phyloP scores from a whole-genome alignment of 2,888 invertebrate species.

The Melinaea menophilus region DNA sequence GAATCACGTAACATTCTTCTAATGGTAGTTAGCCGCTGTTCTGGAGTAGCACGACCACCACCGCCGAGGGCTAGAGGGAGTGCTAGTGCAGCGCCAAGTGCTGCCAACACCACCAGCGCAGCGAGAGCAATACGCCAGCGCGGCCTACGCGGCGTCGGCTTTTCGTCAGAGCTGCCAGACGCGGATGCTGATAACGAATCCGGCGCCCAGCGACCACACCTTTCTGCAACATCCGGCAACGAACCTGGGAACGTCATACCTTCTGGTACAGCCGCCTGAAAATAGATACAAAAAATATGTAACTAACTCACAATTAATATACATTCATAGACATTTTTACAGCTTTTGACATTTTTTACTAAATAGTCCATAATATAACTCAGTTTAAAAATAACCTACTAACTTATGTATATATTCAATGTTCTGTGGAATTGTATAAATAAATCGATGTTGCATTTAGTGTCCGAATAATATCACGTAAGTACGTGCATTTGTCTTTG shows the following conservation, averaged over 20 bases:
- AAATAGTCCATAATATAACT: too few relatives aligned
- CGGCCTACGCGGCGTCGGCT: conserved; percentile 72
- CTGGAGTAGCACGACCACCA: conserved; percentile 73
- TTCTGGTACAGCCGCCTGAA: conserved; percentile 72
- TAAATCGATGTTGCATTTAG: too few relatives aligned
- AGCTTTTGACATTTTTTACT: too few relatives aligned
- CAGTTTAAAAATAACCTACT: too few relatives aligned
- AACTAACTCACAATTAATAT: background rate
- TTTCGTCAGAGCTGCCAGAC: conserved; percentile 73
- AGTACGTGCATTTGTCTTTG: too few relatives aligned
- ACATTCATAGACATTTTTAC: too few relatives aligned
- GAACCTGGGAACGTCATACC: conserved; percentile 74
- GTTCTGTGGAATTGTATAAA: too few relatives aligned
- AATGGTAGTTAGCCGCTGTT: conserved; percentile 81
- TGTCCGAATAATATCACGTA: too few relatives aligned
- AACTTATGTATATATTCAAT: too few relatives aligned
- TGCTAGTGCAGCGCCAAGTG: conserved; percentile 77
- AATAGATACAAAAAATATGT: conserved; percentile 24
- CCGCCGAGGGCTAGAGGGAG: conserved; percentile 76
- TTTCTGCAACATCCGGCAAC: conserved; percentile 74
- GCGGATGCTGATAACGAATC: conserved; percentile 71
- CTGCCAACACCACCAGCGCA: conserved; percentile 78
- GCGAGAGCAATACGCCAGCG: conserved; percentile 78
- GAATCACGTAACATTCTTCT: conserved; percentile 82
- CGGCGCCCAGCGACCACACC: conserved; percentile 74